Percentiles rank a stretch among this genome's conserved stretches.
Evolutionary conservation across 2,888 invertebrate species (phyloP).

Genomic region (Diplolepis rosae): DNA sequence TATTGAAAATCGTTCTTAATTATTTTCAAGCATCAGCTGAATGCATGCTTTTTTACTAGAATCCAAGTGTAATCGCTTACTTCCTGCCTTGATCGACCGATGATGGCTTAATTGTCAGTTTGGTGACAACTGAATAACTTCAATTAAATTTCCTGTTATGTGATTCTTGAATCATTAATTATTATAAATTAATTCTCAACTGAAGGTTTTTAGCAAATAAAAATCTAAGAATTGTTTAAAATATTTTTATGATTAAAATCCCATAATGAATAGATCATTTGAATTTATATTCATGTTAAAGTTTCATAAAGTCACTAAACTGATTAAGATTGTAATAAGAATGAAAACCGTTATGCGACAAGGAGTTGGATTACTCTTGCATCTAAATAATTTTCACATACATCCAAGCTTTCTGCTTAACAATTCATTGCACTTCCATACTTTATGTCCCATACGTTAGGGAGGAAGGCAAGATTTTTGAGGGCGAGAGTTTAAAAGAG

Average conservation of each 20-base stretch:
- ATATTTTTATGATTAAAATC: too few species aligned
- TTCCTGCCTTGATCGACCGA: background rate
- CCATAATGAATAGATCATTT: too few species aligned
- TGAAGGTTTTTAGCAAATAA: too few species aligned
- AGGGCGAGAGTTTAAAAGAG: too few species aligned
- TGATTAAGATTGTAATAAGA: background rate
- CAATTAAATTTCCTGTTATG: background rate
- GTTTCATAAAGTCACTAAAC: background rate
- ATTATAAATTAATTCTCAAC: background rate
- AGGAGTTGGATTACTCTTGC: background rate
- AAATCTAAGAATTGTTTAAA: too few species aligned
- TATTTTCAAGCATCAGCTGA: background rate
- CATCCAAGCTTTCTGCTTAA: background rate
- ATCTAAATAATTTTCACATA: background rate
- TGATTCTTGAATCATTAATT: background rate
- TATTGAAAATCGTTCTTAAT: conserved; percentile 3
- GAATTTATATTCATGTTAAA: too few species aligned
- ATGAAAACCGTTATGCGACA: background rate
- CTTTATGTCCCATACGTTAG: too few species aligned
- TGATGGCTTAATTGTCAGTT: background rate
- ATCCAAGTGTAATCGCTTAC: background rate
- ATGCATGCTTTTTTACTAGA: conserved; percentile 13
- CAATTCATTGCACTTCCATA: too few species aligned
- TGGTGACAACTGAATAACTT: background rate
- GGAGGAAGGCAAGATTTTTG: too few species aligned